Evolutionary conservation across 2,113 vertebrate genomes (phyloP).

Genomic region (Ptilonorhynchus violaceus): DNA sequence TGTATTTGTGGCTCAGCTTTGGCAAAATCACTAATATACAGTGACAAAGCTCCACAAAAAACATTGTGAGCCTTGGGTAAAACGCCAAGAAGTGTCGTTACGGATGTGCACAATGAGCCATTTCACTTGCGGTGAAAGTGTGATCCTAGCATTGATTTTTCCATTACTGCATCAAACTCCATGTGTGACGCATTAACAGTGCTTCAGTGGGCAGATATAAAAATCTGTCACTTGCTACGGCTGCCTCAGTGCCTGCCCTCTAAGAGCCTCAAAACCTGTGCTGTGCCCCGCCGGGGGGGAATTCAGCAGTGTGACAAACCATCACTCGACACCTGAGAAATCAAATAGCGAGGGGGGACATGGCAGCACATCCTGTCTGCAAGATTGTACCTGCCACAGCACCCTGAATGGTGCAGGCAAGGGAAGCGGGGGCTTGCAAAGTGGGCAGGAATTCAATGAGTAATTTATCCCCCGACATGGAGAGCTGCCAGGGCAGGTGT

Average conservation of each 20-base stretch:
- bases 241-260: not conserved
- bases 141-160: slow-evolving; percentile 18
- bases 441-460: not conserved
- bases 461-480: not conserved
- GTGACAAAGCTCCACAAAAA: not conserved
- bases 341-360: not conserved
- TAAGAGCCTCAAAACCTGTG: not conserved
- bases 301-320: not conserved
- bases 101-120: not conserved
- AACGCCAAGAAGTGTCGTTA: not conserved
- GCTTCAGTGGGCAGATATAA: not conserved
- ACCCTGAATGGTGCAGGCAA: not conserved
- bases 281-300: accelerated
- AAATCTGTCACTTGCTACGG: not conserved
- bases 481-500: not conserved
- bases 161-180: not conserved
- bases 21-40: not conserved
- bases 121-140: not conserved
- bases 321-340: not conserved
- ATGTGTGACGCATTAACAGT: not conserved
- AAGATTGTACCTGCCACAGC: not conserved
- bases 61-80: not conserved
- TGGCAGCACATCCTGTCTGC: not conserved
- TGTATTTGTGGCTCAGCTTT: not conserved
- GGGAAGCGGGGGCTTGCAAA: not conserved